Evolutionary conservation across 1,140 invertebrate genomes (phyloP).

Genomic region (Procambarus virginalis): DNA sequence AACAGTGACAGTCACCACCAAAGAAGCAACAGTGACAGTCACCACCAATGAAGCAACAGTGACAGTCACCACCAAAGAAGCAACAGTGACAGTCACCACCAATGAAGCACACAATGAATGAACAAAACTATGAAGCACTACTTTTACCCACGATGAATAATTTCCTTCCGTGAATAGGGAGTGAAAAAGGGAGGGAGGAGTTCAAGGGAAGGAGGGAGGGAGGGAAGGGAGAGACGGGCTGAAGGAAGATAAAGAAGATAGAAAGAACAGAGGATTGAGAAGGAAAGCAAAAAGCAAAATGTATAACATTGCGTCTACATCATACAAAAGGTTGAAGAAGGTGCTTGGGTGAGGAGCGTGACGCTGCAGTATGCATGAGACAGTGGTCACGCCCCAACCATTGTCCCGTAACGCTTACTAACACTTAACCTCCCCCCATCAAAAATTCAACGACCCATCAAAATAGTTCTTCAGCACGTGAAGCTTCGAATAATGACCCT

Average conservation of each 20-base stretch:
- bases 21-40: too few relatives aligned
- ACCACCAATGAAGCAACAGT: too few relatives aligned
- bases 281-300: not conserved
- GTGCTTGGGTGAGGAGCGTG: not conserved
- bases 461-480: not conserved
- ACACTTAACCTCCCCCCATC: conserved; percentile 1
- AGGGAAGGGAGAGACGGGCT: too few relatives aligned
- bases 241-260: not conserved
- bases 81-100: too few relatives aligned
- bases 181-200: too few relatives aligned
- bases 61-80: too few relatives aligned
- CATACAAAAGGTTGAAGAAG: not conserved
- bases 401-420: not conserved
- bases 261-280: not conserved
- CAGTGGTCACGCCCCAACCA: not conserved
- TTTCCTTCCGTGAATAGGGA: too few relatives aligned
- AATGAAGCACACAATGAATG: too few relatives aligned
- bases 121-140: too few relatives aligned
- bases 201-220: too few relatives aligned
- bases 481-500: not conserved
- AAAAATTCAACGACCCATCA: not conserved
- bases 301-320: not conserved
- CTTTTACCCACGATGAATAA: too few relatives aligned
- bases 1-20: too few relatives aligned
- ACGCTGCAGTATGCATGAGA: not conserved